phyloP scores from a whole-genome alignment of 2,113 vertebrate species.

The Plecotus auritus region DNA sequence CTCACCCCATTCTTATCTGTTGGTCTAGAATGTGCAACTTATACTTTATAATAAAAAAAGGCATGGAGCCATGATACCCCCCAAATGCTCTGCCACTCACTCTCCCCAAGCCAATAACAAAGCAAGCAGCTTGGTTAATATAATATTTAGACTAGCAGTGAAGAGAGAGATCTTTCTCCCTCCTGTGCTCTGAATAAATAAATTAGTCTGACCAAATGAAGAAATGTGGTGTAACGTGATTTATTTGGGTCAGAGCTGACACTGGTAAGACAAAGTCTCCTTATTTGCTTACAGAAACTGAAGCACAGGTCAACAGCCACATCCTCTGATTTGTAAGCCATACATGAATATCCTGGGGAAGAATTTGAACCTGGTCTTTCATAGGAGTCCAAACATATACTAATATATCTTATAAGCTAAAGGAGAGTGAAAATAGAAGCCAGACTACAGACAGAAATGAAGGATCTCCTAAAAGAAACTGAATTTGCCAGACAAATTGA shows the following conservation, averaged over 20 bases:
- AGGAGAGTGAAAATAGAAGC: neutral
- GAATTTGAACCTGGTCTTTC: slow-evolving; percentile 2
- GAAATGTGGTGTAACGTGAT: slow-evolving; percentile 56
- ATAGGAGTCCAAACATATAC: slow-evolving; percentile 17
- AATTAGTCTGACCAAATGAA: slow-evolving; percentile 57
- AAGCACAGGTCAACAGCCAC: slow-evolving; percentile 30
- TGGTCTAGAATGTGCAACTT: neutral
- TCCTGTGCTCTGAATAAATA: slow-evolving; percentile 56
- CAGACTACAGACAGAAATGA: neutral
- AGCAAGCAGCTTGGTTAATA: neutral
- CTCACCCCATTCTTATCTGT: neutral
- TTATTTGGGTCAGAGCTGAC: slow-evolving; percentile 58
- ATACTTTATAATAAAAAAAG: neutral
- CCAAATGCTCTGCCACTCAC: neutral
- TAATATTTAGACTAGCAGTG: slow-evolving; percentile 53
- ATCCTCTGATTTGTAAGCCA: slow-evolving; percentile 4
- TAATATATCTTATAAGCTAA: neutral
- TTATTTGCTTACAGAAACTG: slow-evolving; percentile 56
- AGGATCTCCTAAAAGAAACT: neutral
- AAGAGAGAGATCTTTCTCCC: slow-evolving; percentile 38
- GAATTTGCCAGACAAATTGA: neutral
- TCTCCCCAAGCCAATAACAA: neutral
- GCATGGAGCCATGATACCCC: neutral
- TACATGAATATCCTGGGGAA: neutral
- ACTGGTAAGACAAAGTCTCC: slow-evolving; percentile 40